Percentiles rank a stretch among this genome's conserved stretches.
phyloP scores from a whole-genome alignment of 1,140 invertebrate species.

The Hyles euphorbiae region DNA sequence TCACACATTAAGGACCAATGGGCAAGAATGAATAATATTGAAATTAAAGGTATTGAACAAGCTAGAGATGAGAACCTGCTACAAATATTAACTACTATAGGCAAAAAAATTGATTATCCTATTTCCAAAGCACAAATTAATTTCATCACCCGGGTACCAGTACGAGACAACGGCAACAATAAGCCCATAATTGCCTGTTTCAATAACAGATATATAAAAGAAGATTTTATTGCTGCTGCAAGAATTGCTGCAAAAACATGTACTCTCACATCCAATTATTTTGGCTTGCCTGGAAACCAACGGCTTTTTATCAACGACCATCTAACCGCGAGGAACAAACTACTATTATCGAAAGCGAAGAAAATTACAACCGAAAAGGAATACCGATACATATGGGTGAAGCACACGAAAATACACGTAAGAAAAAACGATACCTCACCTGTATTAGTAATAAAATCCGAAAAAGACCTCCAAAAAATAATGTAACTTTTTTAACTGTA shows the following conservation, averaged over 20 bases:
- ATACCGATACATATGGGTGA: conserved; percentile 17
- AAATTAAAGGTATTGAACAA: too few relatives aligned
- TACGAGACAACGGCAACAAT: neutral
- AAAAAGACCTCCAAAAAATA: conserved; percentile 4
- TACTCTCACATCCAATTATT: neutral
- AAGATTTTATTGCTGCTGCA: too few relatives aligned
- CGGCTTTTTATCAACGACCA: conserved; percentile 12
- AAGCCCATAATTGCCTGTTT: conserved; percentile 1
- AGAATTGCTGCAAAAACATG: too few relatives aligned
- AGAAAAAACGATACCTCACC: conserved; percentile 2
- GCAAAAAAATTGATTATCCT: conserved; percentile 1
- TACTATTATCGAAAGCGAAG: conserved; percentile 11
- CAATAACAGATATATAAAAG: too few relatives aligned
- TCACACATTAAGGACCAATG: neutral
- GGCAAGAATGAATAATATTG: too few relatives aligned
- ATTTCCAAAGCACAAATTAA: conserved; percentile 5
- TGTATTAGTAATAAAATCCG: conserved; percentile 8
- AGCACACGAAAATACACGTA: conserved; percentile 1
- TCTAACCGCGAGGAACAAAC: conserved; percentile 10
- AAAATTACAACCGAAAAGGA: conserved; percentile 2
- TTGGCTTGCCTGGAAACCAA: conserved; percentile 2
- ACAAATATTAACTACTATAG: conserved; percentile 8
- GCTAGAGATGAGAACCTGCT: conserved; percentile 16
- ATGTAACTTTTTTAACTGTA: neutral
- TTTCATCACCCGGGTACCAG: conserved; percentile 9